These are phyloP conservation scores for Sparidentex hasta DNA, from an alignment of 2,797 vertebrate species.

Conservation along the genomic window DNA sequence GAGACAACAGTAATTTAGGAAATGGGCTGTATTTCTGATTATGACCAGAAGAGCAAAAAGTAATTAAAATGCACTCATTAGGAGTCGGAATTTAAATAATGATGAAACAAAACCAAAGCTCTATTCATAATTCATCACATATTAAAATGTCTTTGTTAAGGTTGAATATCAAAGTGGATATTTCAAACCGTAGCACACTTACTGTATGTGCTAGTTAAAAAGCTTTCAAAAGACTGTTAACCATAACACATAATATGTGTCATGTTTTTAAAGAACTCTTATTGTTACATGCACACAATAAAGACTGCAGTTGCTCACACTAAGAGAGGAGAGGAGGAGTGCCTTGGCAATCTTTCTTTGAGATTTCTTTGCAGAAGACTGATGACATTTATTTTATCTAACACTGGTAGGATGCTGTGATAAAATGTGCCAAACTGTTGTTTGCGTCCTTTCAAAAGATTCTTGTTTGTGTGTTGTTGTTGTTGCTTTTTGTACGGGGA, in stretches of 20 bases:
- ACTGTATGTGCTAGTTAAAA: conserved; percentile 34
- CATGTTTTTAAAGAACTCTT: conserved; percentile 29
- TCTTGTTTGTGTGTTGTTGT: conserved; percentile 29
- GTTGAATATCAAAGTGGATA: conserved; percentile 35
- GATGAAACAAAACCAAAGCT: conserved; percentile 54
- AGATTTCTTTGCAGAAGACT: conserved; percentile 34
- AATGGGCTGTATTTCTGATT: conserved; percentile 10
- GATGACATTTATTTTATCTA: conserved; percentile 54
- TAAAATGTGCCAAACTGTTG: conserved; percentile 58
- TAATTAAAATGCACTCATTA: conserved; percentile 56
- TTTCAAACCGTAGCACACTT: conserved; percentile 31
- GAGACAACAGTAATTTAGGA: conserved; percentile 22
- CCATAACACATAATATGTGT: background rate
- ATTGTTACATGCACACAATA: conserved; percentile 50
- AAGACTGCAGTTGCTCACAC: conserved; percentile 10
- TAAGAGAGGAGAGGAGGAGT: conserved; percentile 33
- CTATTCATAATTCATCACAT: conserved; percentile 49
- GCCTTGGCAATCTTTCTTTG: conserved; percentile 35
- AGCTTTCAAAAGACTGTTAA: conserved; percentile 19
- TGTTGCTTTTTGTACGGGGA: conserved; percentile 14
- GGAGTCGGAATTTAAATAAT: conserved; percentile 45
- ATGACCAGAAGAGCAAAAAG: conserved; percentile 23
- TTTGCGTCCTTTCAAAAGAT: conserved; percentile 46
- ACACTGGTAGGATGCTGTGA: conserved; percentile 63
- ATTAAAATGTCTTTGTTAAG: conserved; percentile 48